Evolutionary conservation across 2,888 invertebrate genomes (phyloP).

Genomic region (Troilus luridus): DNA sequence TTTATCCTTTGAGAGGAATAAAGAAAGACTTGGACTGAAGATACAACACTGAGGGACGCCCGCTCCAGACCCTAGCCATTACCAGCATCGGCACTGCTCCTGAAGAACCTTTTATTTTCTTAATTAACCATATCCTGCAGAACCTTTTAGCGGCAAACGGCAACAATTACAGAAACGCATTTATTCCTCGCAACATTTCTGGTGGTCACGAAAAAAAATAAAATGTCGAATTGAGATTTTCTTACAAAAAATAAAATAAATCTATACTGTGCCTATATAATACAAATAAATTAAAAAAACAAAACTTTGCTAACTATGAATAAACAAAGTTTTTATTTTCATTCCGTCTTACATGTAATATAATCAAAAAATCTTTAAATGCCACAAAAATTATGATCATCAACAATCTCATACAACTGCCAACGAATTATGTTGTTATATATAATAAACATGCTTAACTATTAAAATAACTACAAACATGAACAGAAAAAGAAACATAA

Average conservation of each 20-base stretch:
- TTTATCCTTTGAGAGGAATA: neutral
- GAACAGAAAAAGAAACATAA: too few species aligned
- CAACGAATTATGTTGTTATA: too few species aligned
- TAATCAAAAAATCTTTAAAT: too few species aligned
- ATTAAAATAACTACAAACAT: too few species aligned
- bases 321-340: neutral
- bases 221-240: neutral
- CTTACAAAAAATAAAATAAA: neutral
- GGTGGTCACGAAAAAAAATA: neutral
- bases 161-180: slow-evolving; percentile 35
- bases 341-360: too few species aligned
- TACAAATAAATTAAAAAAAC: neutral
- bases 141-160: slow-evolving; percentile 9
- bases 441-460: too few species aligned
- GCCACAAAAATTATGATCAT: too few species aligned
- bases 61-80: neutral
- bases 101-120: slow-evolving; percentile 35
- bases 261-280: neutral
- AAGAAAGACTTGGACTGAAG: neutral
- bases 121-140: slow-evolving; percentile 16
- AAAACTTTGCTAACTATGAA: neutral
- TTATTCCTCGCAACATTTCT: slow-evolving; percentile 26
- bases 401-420: too few species aligned
- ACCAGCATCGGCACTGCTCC: neutral
- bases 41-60: neutral